Evolutionary conservation across 2,888 invertebrate genomes (phyloP).

Genomic region (Bedellia somnulentella): DNA sequence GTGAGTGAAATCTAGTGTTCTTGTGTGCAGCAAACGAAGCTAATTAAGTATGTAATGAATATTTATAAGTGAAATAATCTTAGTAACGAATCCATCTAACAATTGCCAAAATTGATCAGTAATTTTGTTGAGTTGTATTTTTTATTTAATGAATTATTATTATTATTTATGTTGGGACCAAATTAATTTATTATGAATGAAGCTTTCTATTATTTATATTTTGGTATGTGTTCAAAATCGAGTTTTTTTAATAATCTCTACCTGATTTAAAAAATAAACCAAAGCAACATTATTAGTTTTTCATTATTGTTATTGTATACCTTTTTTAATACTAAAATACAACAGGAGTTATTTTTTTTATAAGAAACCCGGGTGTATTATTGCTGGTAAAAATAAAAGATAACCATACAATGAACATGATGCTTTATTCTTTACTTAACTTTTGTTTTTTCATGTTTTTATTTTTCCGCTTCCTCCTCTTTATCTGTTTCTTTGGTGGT

Average conservation of each 20-base stretch:
- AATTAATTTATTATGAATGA: slow-evolving; percentile 57
- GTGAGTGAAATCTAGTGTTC: too few relatives aligned
- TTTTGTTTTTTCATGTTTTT: slow-evolving; percentile 23
- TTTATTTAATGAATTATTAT: slow-evolving; percentile 41
- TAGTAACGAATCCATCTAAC: slow-evolving; percentile 45
- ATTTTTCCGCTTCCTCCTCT: slow-evolving; percentile 33
- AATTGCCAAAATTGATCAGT: slow-evolving; percentile 58
- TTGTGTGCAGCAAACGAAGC: too few relatives aligned
- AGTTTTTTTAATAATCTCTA: slow-evolving; percentile 55
- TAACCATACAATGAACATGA: too few relatives aligned
- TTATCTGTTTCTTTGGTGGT: slow-evolving; percentile 30
- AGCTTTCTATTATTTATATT: slow-evolving; percentile 37
- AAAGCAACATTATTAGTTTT: slow-evolving; percentile 46
- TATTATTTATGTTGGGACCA: slow-evolving; percentile 60
- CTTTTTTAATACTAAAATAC: too few relatives aligned
- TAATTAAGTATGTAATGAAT: too few relatives aligned
- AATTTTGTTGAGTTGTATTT: slow-evolving; percentile 45
- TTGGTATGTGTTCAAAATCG: slow-evolving; percentile 47
- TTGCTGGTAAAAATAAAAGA: too few relatives aligned
- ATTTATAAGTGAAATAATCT: too few relatives aligned
- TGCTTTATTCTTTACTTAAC: slow-evolving; percentile 3
- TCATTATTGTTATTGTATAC: slow-evolving; percentile 29
- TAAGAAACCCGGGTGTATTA: too few relatives aligned
- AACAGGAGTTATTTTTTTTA: too few relatives aligned
- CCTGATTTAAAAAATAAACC: slow-evolving; percentile 56